Evolutionary conservation across 2,113 vertebrate genomes (phyloP).

Genomic region (Sitta europaea): DNA sequence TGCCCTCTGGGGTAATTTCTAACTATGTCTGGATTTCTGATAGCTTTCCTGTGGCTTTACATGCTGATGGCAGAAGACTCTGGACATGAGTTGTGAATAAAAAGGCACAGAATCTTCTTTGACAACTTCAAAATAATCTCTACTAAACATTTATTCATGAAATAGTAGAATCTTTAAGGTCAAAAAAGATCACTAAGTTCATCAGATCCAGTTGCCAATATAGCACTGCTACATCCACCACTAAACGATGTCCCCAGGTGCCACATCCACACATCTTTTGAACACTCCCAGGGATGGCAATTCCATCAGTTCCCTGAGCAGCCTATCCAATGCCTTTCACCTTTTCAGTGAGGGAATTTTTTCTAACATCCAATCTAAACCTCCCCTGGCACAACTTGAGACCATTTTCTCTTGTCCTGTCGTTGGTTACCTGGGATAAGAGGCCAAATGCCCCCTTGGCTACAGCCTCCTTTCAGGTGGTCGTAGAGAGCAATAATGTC

Average conservation of each 20-base stretch:
- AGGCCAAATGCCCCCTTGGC: background rate
- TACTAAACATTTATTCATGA: background rate
- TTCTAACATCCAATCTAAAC: background rate
- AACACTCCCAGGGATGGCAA: background rate
- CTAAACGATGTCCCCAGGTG: background rate
- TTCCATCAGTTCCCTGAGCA: background rate
- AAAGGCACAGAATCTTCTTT: background rate
- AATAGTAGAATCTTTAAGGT: accelerated
- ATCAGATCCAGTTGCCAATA: background rate
- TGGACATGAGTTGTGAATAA: background rate
- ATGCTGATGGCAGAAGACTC: background rate
- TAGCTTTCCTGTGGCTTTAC: background rate
- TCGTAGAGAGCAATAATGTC: background rate
- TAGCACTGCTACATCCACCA: background rate
- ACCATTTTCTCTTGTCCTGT: background rate
- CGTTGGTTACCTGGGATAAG: background rate
- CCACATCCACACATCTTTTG: background rate
- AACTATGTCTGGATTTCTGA: background rate
- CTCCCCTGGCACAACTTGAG: background rate
- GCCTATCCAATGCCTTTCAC: background rate
- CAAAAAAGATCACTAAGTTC: background rate
- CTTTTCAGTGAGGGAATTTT: background rate
- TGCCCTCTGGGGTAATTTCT: background rate
- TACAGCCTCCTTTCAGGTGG: background rate
- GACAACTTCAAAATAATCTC: background rate